A percentile compares a stretch with the other conserved stretches of the same genome.
These are phyloP conservation scores for Peromyscus nudipes DNA, from an alignment of 2,797 vertebrate species.

Conservation along the genomic window DNA sequence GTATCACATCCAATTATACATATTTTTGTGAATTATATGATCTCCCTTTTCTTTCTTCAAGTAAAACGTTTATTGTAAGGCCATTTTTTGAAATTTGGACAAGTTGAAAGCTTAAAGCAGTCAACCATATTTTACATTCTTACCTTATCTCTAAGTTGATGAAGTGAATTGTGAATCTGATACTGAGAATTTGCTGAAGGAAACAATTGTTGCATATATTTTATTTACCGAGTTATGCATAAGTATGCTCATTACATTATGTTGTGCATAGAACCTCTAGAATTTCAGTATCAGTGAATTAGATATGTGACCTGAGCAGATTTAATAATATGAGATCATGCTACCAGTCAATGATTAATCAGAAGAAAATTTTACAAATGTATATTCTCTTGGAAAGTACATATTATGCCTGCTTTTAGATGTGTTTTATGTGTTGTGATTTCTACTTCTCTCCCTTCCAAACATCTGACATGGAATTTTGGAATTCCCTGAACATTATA, in stretches of 20 bases:
- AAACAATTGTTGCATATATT: constrained; percentile 8
- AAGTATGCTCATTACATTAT: neutral
- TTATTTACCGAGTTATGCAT: neutral
- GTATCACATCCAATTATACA: neutral
- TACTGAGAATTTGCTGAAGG: neutral
- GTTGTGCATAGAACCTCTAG: neutral
- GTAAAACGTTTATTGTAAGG: constrained; percentile 1
- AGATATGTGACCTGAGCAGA: neutral
- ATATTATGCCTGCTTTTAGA: constrained; percentile 1
- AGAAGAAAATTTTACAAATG: neutral
- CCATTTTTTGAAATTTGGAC: neutral
- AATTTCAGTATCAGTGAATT: neutral
- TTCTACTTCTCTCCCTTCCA: neutral
- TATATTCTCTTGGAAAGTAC: constrained; percentile 31
- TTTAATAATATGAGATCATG: neutral
- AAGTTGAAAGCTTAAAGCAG: neutral
- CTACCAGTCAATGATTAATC: neutral
- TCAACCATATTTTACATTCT: neutral
- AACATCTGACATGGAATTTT: constrained; percentile 23
- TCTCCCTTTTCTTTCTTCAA: neutral
- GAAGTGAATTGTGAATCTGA: neutral
- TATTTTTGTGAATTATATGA: neutral
- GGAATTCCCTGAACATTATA: neutral
- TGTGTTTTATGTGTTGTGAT: neutral
- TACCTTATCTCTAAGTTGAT: neutral